Percentiles rank a stretch among this genome's conserved stretches.
These are phyloP conservation scores for Odontocerum albicorne DNA, from an alignment of 2,888 invertebrate species.

Conservation along the genomic window DNA sequence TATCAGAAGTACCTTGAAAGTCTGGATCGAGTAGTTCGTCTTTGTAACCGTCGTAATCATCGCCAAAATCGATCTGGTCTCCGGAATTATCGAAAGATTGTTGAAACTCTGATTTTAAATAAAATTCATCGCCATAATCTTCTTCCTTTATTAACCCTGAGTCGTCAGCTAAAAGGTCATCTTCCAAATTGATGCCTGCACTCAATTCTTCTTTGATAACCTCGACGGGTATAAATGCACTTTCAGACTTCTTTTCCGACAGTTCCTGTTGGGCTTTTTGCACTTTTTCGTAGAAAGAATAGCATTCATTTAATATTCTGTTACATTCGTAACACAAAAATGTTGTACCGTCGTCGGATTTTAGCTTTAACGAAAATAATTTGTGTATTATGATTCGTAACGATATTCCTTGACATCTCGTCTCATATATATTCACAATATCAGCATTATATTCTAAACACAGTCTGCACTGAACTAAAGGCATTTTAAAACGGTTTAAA, in stretches of 20 bases:
- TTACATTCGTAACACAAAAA: neutral
- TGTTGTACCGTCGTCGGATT: neutral
- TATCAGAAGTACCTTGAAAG: neutral
- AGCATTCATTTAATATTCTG: constrained; percentile 6
- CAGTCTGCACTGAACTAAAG: neutral
- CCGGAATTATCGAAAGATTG: constrained; percentile 1
- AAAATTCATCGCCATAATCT: neutral
- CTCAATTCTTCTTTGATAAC: neutral
- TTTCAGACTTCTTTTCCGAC: neutral
- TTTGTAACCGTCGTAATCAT: constrained; percentile 1
- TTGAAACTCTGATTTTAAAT: neutral
- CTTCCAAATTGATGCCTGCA: neutral
- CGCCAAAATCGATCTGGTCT: neutral
- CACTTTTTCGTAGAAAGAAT: constrained; percentile 3
- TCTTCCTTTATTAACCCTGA: neutral
- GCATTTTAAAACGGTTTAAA: neutral
- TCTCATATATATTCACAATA: neutral
- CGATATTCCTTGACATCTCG: constrained; percentile 5
- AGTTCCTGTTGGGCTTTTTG: constrained; percentile 2
- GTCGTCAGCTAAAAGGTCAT: neutral
- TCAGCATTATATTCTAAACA: constrained; percentile 1
- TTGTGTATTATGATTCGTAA: constrained; percentile 5
- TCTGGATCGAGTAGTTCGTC: neutral
- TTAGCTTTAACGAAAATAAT: constrained; percentile 5
- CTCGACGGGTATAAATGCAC: neutral